Evolutionary conservation across 2,113 vertebrate species (phyloP).

Genomic region (Pseudorasbora parva): DNA sequence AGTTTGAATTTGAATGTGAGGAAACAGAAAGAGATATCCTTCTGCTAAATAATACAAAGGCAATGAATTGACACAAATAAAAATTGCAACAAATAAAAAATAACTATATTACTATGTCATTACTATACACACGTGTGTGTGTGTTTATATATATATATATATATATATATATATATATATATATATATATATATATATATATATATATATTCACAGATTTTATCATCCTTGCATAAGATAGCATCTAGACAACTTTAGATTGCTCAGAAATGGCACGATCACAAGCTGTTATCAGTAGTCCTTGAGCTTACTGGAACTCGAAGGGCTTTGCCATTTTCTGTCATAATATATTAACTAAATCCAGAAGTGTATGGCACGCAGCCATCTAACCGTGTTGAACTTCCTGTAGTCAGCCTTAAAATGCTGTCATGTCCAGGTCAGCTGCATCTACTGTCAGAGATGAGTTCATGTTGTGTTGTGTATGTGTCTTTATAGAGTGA

Average conservation of each 20-base stretch:
- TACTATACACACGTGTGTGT: no score
- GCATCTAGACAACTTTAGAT: background rate
- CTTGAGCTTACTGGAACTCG: background rate
- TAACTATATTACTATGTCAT: no score
- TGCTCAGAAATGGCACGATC: background rate
- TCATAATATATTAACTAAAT: constrained; percentile 9
- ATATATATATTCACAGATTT: no score
- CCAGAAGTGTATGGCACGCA: background rate
- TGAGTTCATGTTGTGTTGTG: constrained; percentile 12
- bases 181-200: no score
- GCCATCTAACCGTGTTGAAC: background rate
- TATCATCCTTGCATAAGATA: background rate
- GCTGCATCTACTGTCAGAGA: background rate
- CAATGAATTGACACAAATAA: no score
- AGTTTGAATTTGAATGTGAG: no score
- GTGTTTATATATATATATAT: no score
- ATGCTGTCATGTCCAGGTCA: background rate
- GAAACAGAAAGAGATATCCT: no score
- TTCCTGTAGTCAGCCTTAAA: background rate
- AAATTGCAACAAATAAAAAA: no score
- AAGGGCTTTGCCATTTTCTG: background rate
- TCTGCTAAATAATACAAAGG: no score
- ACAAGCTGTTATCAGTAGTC: background rate
- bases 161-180: no score
- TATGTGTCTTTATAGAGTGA: constrained; percentile 79